Evolutionary conservation across 2,113 vertebrate genomes (phyloP).

Genomic region (Regulus satrapa): DNA sequence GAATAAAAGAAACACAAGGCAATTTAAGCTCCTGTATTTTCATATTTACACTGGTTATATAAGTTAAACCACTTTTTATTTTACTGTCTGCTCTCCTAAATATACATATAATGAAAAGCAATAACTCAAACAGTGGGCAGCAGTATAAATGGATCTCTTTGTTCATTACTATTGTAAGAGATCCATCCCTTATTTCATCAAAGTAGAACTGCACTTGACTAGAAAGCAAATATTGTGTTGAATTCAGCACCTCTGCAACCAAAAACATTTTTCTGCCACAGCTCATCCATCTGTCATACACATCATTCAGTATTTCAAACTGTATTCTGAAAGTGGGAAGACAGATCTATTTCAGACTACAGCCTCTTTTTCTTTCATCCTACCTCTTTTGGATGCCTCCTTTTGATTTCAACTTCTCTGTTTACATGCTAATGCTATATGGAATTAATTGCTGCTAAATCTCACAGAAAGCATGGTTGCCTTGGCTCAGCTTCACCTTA

Average conservation of each 20-base stretch:
- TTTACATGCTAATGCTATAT: not conserved
- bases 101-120: not conserved
- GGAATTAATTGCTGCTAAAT: not conserved
- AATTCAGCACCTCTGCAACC: not conserved
- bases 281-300: slow-evolving; percentile 19
- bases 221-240: slow-evolving; percentile 8
- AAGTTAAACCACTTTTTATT: not conserved
- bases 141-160: not conserved
- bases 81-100: not conserved
- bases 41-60: not conserved
- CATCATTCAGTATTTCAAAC: not conserved
- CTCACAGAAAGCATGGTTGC: not conserved
- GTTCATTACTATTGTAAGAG: not conserved
- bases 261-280: not conserved
- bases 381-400: not conserved
- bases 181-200: not conserved
- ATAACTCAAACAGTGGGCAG: not conserved
- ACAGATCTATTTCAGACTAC: not conserved
- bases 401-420: not conserved
- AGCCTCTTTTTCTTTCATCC: not conserved
- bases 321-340: not conserved
- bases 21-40: not conserved
- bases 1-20: not conserved
- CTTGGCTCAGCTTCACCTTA: not conserved
- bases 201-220: not conserved